phyloP scores from a whole-genome alignment of 2,888 invertebrate species.

The Hoplodrina ambigua region DNA sequence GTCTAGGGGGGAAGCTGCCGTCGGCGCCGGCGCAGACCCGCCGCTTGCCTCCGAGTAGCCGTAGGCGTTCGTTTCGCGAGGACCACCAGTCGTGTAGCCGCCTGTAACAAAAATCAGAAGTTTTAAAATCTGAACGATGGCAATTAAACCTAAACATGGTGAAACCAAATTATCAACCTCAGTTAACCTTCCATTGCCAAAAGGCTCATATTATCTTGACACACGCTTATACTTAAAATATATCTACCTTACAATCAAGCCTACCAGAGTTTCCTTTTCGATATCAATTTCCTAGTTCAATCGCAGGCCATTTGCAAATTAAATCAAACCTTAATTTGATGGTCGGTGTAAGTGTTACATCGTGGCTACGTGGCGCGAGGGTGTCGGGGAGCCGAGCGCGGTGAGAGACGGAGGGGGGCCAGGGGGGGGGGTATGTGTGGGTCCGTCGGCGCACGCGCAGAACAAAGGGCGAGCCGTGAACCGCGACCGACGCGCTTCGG shows the following conservation, averaged over 20 bases:
- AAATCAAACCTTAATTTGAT: conserved; percentile 54
- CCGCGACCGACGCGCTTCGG: conserved; percentile 87
- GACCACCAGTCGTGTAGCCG: conserved; percentile 90
- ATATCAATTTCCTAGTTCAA: conserved; percentile 25
- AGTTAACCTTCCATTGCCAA: background rate
- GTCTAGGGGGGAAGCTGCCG: conserved; percentile 89
- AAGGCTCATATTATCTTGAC: background rate
- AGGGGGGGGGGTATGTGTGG: conserved; percentile 63
- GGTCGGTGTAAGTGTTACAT: conserved; percentile 50
- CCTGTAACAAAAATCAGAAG: conserved; percentile 75
- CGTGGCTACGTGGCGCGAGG: conserved; percentile 50
- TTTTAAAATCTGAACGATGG: conserved; percentile 7
- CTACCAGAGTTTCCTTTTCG: conserved; percentile 1
- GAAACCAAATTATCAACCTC: too few relatives aligned
- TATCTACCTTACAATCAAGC: background rate
- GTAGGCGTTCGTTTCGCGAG: conserved; percentile 88
- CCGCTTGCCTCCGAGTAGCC: conserved; percentile 85
- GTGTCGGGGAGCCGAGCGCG: conserved; percentile 48
- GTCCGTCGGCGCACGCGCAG: conserved; percentile 82
- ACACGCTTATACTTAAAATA: too few relatives aligned
- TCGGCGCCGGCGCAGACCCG: conserved; percentile 79
- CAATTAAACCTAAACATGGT: background rate
- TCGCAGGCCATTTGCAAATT: conserved; percentile 51
- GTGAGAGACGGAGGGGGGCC: conserved; percentile 27
- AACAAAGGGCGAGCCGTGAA: conserved; percentile 90